Conservation (phyloP, 2,888 invertebrate genomes). For the Darwinula stevensoni region DNA sequence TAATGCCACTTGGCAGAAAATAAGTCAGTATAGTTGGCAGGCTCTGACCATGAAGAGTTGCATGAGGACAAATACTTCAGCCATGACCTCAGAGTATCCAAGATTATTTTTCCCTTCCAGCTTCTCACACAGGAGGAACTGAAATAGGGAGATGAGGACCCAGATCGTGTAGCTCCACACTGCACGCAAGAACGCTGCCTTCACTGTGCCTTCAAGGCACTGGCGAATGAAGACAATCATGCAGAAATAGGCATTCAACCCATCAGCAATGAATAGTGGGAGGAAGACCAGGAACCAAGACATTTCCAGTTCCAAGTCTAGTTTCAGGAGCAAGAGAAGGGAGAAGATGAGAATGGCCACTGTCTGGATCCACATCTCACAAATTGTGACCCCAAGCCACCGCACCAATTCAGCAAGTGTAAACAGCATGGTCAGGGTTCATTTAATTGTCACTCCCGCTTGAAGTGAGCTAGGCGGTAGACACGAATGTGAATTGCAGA, state of each 20-base stretch:
- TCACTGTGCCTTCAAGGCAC: conserved; percentile 31
- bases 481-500: no score
- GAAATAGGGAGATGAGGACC: conserved; percentile 57
- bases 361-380: conserved; percentile 77
- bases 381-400: conserved; percentile 79
- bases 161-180: conserved; percentile 55
- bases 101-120: conserved; percentile 45
- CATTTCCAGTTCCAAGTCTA: conserved; percentile 26
- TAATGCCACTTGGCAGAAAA: not conserved
- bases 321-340: conserved; percentile 45
- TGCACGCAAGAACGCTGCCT: conserved; percentile 38
- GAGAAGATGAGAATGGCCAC: conserved; percentile 54
- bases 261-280: conserved; percentile 71
- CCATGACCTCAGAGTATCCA: conserved; percentile 71
- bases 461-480: no score
- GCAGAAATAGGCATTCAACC: conserved; percentile 74
- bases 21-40: conserved; percentile 46
- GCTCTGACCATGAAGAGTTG: conserved; percentile 72
- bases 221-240: conserved; percentile 78
- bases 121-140: conserved; percentile 64
- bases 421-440: conserved; percentile 73
- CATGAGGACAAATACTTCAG: conserved; percentile 62
- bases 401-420: conserved; percentile 60
- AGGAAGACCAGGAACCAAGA: conserved; percentile 76
- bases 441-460: no score